Conservation (phyloP, 2,113 vertebrate species). For the Carassius gibelio region DNA sequence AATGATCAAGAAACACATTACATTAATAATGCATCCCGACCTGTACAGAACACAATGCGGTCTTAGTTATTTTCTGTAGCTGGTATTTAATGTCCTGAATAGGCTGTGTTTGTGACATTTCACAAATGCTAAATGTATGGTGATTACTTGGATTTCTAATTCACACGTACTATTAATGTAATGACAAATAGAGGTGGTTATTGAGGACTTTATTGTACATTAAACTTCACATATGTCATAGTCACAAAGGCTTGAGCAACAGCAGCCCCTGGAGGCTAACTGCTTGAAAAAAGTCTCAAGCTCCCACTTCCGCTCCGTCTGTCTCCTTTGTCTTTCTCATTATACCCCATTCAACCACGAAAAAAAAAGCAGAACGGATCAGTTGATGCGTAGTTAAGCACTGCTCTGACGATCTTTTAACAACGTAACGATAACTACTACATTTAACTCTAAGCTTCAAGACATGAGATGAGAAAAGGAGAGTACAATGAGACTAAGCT, state of each 20-base stretch:
- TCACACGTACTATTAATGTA: constrained; percentile 36
- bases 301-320: not conserved
- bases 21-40: constrained; percentile 22
- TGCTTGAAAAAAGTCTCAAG: constrained; percentile 5
- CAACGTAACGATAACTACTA: not conserved
- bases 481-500: constrained; percentile 2
- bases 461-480: not conserved
- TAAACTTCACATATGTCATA: not conserved
- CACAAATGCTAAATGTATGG: not conserved
- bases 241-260: constrained; percentile 55
- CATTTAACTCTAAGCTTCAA: not conserved
- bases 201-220: constrained; percentile 41
- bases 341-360: not conserved
- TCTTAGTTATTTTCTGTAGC: not conserved
- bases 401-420: not conserved
- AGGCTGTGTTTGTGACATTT: not conserved
- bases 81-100: constrained; percentile 12
- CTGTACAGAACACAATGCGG: not conserved
- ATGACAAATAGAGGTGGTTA: constrained; percentile 41
- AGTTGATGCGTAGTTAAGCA: not conserved
- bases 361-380: not conserved
- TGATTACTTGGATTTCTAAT: constrained; percentile 37
- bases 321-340: not conserved
- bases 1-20: constrained; percentile 23
- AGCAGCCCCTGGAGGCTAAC: constrained; percentile 62